These are phyloP conservation scores for Seira musarum DNA, from an alignment of 2,888 invertebrate genomes.

Conservation along the genomic window DNA sequence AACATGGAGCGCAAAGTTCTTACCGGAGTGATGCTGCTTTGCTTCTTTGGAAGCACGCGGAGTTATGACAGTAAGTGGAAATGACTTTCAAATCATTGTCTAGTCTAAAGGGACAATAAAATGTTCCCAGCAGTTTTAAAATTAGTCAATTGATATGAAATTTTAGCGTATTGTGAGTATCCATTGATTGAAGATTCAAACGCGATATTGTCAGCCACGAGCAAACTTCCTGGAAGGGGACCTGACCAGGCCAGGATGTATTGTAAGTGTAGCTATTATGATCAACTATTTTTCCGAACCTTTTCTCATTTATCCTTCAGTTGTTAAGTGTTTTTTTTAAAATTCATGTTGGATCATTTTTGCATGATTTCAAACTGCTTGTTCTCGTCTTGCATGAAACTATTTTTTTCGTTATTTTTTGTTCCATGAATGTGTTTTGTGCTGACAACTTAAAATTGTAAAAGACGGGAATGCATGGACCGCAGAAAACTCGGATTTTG, in stretches of 20 bases:
- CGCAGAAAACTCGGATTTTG: slow-evolving; percentile 91
- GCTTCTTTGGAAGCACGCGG: slow-evolving; percentile 37
- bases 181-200: slow-evolving; percentile 79
- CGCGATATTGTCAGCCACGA: slow-evolving; percentile 85
- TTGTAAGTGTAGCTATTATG: slow-evolving; percentile 77
- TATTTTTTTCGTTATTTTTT: slow-evolving; percentile 63
- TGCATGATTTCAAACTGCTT: too few relatives aligned
- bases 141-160: too few relatives aligned
- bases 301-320: slow-evolving; percentile 52
- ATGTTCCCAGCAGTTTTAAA: too few relatives aligned
- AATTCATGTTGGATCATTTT: too few relatives aligned
- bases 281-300: slow-evolving; percentile 6
- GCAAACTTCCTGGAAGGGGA: slow-evolving; percentile 85
- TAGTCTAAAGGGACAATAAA: too few relatives aligned
- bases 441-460: background rate
- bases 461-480: slow-evolving; percentile 94
- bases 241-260: slow-evolving; percentile 89
- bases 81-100: too few relatives aligned
- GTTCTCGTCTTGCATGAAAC: slow-evolving; percentile 31
- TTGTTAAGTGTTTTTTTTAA: slow-evolving; percentile 65
- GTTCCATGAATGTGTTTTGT: slow-evolving; percentile 56
- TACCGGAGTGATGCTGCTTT: slow-evolving; percentile 29
- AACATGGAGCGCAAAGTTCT: slow-evolving; percentile 39
- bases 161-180: slow-evolving; percentile 82
- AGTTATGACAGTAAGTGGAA: slow-evolving; percentile 64